Base-by-base conservation (phyloP, 37 sponge, comb jelly and placozoan genomes). In the Chondrilla cf. caribensis region DNA sequence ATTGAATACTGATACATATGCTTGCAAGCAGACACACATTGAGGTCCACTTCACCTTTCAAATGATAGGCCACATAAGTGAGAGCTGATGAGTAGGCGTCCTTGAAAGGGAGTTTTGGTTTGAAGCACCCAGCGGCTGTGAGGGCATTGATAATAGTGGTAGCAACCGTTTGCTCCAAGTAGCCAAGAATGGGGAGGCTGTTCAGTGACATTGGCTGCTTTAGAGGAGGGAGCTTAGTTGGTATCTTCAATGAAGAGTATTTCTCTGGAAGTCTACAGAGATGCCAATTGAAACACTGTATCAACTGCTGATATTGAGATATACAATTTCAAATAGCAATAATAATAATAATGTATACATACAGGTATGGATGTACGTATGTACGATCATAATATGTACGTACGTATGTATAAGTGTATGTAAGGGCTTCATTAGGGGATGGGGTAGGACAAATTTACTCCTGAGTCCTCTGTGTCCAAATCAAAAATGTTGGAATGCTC, bases 91-190 rank as follows among this genome's bases (percentile, higher is more conserved):
- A 54, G 29, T 84, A 81, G 15, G 96, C 78, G 26, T 84, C 80
- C 43, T 90, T 18, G 80, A 95, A 98, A 8, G 98, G 98, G 76
- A 81, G 87, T 79, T 93, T 95, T 0, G 98, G 98, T 72, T 95
- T 98, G 60, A 87, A 75, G 58, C 64, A 82, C 0, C 96, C 94
- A 29, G 90, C 87, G 40, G 96, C 92, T 77, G 90, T 89, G 58
- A 95, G 81, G 0, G 93, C 79, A 71, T 90, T 93, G 60, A 87
- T 91, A 44, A 95, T 80, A 22, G 90, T 81, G 37, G 88, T 83
- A 29, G 98, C 91, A 8, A 91, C 94, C 8, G 90, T 84, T 80
- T 98, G 98, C 68, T 98, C 98, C 86, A 98, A 58, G 86, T 93
- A 98, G 76, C 98, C 98, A 9, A 98, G 87, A 87, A 98, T 98